phyloP scores from a whole-genome alignment of 2,113 vertebrate species.

The Callaeas wilsoni region DNA sequence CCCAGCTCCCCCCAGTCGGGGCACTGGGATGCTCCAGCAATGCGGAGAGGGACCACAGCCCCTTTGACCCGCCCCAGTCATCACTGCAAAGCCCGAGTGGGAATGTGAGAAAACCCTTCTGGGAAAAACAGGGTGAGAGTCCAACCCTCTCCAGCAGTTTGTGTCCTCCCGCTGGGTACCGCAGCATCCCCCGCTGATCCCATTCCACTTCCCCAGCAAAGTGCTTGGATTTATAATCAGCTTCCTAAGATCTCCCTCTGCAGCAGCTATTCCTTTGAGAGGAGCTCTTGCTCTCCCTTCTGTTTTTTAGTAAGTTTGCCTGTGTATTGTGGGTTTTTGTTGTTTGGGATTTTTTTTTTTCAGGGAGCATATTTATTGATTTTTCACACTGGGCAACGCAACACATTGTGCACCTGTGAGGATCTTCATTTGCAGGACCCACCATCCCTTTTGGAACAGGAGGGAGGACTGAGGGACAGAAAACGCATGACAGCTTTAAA shows the following conservation, averaged over 20 bases:
- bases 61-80: rapidly evolving
- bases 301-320: background rate
- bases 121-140: background rate
- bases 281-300: constrained; percentile 13
- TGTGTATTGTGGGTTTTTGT: background rate
- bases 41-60: rapidly evolving
- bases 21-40: background rate
- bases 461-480: background rate
- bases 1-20: background rate
- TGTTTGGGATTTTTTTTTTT: background rate
- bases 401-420: background rate
- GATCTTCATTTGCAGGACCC: background rate
- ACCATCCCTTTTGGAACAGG: background rate
- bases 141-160: background rate
- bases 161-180: rapidly evolving
- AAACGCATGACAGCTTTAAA: background rate
- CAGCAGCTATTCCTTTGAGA: background rate
- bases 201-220: background rate
- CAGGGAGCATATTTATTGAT: constrained; percentile 16
- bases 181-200: background rate
- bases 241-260: background rate
- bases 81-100: rapidly evolving
- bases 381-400: background rate
- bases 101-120: rapidly evolving
- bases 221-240: background rate